Evolutionary conservation across 2,888 invertebrate genomes (phyloP).

Genomic region (Ochropleura plecta): DNA sequence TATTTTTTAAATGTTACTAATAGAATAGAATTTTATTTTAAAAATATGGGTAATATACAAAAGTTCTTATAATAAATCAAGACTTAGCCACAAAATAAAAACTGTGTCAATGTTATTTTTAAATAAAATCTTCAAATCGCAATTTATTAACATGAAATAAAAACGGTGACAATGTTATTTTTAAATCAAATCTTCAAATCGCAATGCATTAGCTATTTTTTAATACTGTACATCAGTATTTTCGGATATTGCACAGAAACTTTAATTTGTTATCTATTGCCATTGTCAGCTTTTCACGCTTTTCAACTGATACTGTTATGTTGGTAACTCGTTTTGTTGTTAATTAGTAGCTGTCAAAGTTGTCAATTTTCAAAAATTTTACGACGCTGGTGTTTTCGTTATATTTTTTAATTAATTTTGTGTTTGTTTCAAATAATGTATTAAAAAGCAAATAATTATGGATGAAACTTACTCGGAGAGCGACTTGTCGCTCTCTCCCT

Average conservation of each 20-base stretch:
- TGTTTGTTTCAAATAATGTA: background rate
- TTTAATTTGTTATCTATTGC: background rate
- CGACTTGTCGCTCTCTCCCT: slow-evolving; percentile 85
- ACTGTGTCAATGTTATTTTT: background rate
- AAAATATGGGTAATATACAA: too few species aligned
- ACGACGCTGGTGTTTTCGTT: slow-evolving; percentile 36
- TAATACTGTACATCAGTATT: too few species aligned
- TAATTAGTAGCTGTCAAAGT: slow-evolving; percentile 24
- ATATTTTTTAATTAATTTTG: slow-evolving; percentile 10
- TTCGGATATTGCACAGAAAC: too few species aligned
- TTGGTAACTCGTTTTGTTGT: slow-evolving; percentile 21
- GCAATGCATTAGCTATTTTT: too few species aligned
- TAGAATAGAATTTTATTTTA: too few species aligned
- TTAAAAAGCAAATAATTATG: slow-evolving; percentile 69
- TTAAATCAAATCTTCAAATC: too few species aligned
- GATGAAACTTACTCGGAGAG: slow-evolving; percentile 83
- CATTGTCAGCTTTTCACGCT: background rate
- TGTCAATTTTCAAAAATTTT: slow-evolving; percentile 52
- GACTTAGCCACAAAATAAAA: too few species aligned
- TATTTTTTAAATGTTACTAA: background rate
- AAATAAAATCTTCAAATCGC: background rate
- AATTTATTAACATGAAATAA: background rate
- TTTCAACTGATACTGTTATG: background rate
- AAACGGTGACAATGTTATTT: background rate
- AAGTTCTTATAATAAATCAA: too few species aligned